Evolutionary conservation across 2,113 vertebrate genomes (phyloP), one percentile per base, ranked within the genome.

Genomic region (Motacilla alba): DNA sequence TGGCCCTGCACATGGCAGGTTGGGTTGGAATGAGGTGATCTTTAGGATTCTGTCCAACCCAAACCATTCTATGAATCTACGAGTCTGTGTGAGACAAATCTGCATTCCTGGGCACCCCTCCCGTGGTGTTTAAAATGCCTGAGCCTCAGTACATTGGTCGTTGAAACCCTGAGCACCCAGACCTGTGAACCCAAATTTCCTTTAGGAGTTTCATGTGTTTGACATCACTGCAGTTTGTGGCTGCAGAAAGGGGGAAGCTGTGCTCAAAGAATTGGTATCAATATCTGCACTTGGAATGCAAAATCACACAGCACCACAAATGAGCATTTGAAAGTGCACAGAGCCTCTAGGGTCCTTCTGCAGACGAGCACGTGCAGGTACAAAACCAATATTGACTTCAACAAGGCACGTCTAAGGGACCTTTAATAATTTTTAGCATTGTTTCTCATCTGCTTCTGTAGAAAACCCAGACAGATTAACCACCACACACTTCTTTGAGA

Each of bases 171-270:
- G n/a, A 83, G 46, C 55, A 49, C 6, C 41, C 41, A 50, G 63
- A 56, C 8, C 76, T 19, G 16, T 8, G 27, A 76, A 21, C 31
- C 15, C 30, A 35, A 15, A 58, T 13, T 43, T 15, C 47, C n/a
- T 47, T 68, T 5, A 41, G 50, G 55, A 53, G 16, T 37, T 66
- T 49, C 4, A 10, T 2, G 43, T 39, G 11, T 46, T 62, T 0
- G 0, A 4, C 33, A 7, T 0, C 13, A 8, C 56, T 2, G 1
- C 2, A 4, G n/a, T 30, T 73, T 2, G 2, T 43, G 80, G 4
- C 35, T 26, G n/a, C 23, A 39, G 26, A 35, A 72, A 39, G n/a
- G 39, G 46, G 55, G 55, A 68, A 64, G 28, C 50, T 1, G 0
- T 16, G 8, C 37, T 50, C 0, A 0, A 21, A 60, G 43, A 39